These are phyloP conservation scores for Alethe castanea DNA, from an alignment of 2,113 vertebrate genomes.

Conservation along the genomic window DNA sequence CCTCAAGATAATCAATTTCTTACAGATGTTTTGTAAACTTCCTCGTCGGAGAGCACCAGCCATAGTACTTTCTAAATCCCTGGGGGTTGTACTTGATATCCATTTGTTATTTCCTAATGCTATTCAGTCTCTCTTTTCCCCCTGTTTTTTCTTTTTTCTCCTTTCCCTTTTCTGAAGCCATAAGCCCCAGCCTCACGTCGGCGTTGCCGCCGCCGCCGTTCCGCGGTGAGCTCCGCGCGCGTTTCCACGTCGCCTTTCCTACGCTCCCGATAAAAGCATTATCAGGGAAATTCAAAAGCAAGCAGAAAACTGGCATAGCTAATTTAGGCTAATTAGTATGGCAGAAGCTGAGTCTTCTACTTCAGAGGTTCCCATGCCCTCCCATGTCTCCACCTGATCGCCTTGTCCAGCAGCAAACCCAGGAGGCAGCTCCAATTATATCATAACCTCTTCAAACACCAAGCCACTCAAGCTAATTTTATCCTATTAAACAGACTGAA, in stretches of 20 bases:
- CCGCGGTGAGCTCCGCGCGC: constrained; percentile 39
- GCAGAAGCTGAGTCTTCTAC: constrained; percentile 66
- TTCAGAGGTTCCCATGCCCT: constrained; percentile 74
- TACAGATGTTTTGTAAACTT: constrained; percentile 35
- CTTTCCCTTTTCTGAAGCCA: background rate
- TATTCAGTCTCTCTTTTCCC: background rate
- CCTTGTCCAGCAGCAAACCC: constrained; percentile 80
- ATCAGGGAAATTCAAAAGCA: constrained; percentile 76
- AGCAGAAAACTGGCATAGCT: constrained; percentile 79
- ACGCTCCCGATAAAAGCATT: constrained; percentile 64
- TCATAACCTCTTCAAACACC: constrained; percentile 83
- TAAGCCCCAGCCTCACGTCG: background rate
- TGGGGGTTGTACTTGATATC: constrained; percentile 35
- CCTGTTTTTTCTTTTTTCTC: background rate
- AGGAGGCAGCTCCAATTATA: constrained; percentile 81
- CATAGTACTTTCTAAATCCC: constrained; percentile 7
- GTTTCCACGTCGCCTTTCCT: constrained; percentile 57
- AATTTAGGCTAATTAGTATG: constrained; percentile 81
- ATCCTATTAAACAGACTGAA: constrained; percentile 83
- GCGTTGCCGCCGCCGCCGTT: background rate
- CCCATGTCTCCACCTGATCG: constrained; percentile 76
- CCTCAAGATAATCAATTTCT: constrained; percentile 44
- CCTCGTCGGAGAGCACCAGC: background rate
- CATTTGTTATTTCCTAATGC: constrained; percentile 61
- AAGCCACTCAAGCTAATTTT: constrained; percentile 80